Evolutionary conservation across 2,797 vertebrate species (phyloP).

Genomic region (Lutjanus argentimaculatus): DNA sequence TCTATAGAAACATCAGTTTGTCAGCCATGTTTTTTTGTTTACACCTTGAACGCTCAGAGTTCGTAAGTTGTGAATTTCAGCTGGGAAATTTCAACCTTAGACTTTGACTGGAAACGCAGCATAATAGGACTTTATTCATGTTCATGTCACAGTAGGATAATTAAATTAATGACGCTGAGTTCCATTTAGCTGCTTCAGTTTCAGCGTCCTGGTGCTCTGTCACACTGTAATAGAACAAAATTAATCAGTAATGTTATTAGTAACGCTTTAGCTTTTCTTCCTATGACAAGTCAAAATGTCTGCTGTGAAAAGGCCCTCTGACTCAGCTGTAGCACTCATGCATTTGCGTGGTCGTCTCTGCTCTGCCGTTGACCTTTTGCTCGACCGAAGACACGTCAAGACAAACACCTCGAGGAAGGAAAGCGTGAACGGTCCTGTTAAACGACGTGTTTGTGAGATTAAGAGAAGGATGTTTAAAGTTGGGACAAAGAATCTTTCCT

Average conservation of each 20-base stretch:
- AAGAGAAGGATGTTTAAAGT: background rate
- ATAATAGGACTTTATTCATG: no score
- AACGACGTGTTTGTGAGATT: background rate
- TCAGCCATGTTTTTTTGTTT: no score
- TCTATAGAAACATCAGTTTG: no score
- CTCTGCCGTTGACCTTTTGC: constrained; percentile 34
- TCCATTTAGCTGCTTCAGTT: background rate
- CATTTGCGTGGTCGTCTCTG: background rate
- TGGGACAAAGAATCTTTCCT: background rate
- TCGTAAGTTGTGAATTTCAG: no score
- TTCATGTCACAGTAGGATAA: background rate
- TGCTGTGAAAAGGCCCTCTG: background rate
- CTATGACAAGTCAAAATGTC: background rate
- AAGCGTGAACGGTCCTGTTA: constrained; percentile 13
- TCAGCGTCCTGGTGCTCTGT: background rate
- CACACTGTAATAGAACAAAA: background rate
- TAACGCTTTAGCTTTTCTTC: background rate
- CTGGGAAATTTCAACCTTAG: no score
- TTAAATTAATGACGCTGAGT: background rate
- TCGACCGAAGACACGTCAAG: constrained; percentile 25
- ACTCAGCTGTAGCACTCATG: background rate
- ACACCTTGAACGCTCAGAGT: no score
- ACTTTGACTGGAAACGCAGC: no score
- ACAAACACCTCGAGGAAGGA: constrained; percentile 8
- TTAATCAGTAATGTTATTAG: background rate